Percentiles rank a stretch among this genome's conserved stretches.
Conservation (phyloP, 1,140 invertebrate genomes). For the Dendroctonus ponderosae region DNA sequence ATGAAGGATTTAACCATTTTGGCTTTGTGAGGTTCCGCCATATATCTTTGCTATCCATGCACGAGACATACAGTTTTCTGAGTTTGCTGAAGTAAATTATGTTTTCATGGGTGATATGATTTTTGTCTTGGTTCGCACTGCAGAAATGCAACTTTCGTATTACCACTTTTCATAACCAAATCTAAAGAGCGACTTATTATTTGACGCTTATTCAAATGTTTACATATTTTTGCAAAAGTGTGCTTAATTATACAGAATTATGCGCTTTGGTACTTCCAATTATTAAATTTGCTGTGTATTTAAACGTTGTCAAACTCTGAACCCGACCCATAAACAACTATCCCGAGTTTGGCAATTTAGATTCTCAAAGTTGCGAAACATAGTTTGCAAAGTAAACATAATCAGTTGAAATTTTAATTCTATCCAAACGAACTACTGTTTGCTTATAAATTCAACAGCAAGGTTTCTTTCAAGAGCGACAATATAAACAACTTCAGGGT, state of each 20-base stretch:
- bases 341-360: no score
- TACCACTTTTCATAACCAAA: background rate
- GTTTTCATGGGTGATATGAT: background rate
- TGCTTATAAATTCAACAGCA: no score
- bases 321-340: no score
- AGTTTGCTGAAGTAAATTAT: background rate
- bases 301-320: no score
- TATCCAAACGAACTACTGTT: no score
- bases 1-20: conserved; percentile 17
- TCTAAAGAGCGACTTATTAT: background rate
- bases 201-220: background rate
- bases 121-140: conserved; percentile 3
- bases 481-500: no score
- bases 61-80: conserved; percentile 5
- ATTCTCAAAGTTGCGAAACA: no score
- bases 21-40: conserved; percentile 9
- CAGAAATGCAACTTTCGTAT: conserved; percentile 1
- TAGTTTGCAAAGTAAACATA: no score
- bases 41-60: conserved; percentile 14
- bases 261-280: background rate
- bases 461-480: no score
- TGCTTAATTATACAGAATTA: background rate
- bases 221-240: background rate
- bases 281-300: no score
- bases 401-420: no score